Conservation (phyloP, 2,888 invertebrate genomes). For the Caenorhabditis sulstoni region DNA sequence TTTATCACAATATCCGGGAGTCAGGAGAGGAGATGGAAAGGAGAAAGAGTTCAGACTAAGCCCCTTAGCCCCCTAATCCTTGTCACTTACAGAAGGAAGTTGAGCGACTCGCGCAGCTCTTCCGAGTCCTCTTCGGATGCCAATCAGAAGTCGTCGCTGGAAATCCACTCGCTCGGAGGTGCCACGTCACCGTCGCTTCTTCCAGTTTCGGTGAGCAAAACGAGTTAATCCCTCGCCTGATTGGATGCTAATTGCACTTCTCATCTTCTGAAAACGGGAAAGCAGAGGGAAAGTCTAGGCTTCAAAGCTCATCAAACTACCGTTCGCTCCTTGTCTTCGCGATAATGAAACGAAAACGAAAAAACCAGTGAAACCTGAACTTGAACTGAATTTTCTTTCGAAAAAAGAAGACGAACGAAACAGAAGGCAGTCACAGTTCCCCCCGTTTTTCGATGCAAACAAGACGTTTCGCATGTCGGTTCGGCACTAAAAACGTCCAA, state of each 20-base stretch:
- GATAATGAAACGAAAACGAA: not conserved
- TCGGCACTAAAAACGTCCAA: conserved; percentile 2
- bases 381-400: not conserved
- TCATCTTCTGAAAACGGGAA: not conserved
- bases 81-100: conserved; percentile 42
- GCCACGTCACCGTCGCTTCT: conserved; percentile 42
- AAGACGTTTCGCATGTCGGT: conserved; percentile 18
- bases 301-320: conserved; percentile 7
- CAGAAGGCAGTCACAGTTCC: no score
- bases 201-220: conserved; percentile 51
- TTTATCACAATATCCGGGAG: not conserved
- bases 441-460: conserved; percentile 15
- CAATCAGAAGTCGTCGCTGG: conserved; percentile 38
- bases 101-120: conserved; percentile 48
- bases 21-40: no score
- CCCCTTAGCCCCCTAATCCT: conserved; percentile 3
- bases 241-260: conserved; percentile 21
- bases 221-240: conserved; percentile 22
- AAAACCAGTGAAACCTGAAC: not conserved
- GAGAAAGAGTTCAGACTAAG: conserved; percentile 5
- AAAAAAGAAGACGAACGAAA: conserved; percentile 2
- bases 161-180: conserved; percentile 41
- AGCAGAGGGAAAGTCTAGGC: not conserved
- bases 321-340: not conserved
- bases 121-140: conserved; percentile 46